Percentiles rank a stretch among this genome's conserved stretches.
These are phyloP conservation scores for Meles meles DNA, from an alignment of 2,113 vertebrate genomes.

Conservation along the genomic window DNA sequence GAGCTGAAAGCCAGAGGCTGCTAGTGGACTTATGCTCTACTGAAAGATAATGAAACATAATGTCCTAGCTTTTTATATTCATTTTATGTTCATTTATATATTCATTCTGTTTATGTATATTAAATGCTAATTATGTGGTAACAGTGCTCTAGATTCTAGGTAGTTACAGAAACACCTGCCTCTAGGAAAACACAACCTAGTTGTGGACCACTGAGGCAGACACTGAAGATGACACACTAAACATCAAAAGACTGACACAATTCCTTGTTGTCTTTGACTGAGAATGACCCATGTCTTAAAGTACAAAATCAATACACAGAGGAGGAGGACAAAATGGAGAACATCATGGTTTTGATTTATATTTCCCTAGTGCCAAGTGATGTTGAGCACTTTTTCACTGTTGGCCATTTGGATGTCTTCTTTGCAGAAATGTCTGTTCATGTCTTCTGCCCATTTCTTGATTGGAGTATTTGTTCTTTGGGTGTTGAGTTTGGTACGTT, in stretches of 20 bases:
- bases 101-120: background rate
- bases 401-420: no score
- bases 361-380: no score
- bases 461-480: no score
- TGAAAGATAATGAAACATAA: background rate
- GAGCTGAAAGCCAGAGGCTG: background rate
- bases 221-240: background rate
- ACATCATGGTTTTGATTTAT: background rate
- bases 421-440: no score
- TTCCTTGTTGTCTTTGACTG: background rate
- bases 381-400: no score
- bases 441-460: no score
- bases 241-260: background rate
- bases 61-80: background rate
- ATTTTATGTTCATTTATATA: background rate
- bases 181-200: background rate
- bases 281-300: conserved; percentile 9
- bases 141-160: background rate
- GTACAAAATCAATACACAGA: background rate
- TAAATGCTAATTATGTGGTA: background rate
- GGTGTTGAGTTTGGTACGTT: no score
- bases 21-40: background rate
- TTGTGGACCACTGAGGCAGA: background rate
- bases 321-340: background rate
- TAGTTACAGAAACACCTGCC: background rate